Base-by-base conservation (phyloP, 2,888 invertebrate genomes). In the Merodon equestris region DNA sequence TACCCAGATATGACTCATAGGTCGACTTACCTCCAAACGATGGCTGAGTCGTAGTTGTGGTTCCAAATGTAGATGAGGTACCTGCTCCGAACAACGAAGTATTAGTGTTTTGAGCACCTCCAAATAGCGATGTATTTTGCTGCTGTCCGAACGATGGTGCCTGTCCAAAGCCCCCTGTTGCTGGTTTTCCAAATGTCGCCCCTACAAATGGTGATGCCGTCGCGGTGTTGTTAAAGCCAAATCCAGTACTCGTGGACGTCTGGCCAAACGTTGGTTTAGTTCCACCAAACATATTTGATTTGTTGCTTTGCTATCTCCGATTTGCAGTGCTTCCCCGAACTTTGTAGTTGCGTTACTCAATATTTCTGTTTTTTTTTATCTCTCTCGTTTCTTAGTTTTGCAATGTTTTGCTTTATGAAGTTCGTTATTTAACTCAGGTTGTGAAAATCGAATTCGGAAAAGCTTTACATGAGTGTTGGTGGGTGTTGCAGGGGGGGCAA, bases 111-210 rank as follows among this genome's bases (percentile, higher is more conserved):
- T 91, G 90, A 40, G 91, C 87, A 9, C 90, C 87, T 50, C 91
- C 92, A 87, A 93, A 93, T 63, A 93, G 87, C 12, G 92, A 90
- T 36, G 90, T 88, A 50, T 89, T 87, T 67, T 85, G 88, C 68
- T 86, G 89, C 1, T 85, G 83, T 0, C 95, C 95, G 88, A 95
- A 95, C 0, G 93, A 91, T 0, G 94, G 91, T 4, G 93, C 90
- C 1, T 92, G 91, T 34, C 93, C 94, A 72, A 94, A 93, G 57
- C 92, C 91, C 0, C 91, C 90, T 1, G 92, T 91, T 0, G 92
- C 90, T 1, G 93, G 90, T 83, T 88, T 91, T 0, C 91, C 91
- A 86, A 92, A 92, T 0, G 91, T 88, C 0, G 91, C 87, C 74
- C 90, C 90, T 0, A 89, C 90, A 83, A 90, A 90, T 1, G 89